A percentile compares a stretch with the other conserved stretches of the same genome.
Evolutionary conservation across 2,797 vertebrate species (phyloP).

Genomic region (Eospalax fontanierii): DNA sequence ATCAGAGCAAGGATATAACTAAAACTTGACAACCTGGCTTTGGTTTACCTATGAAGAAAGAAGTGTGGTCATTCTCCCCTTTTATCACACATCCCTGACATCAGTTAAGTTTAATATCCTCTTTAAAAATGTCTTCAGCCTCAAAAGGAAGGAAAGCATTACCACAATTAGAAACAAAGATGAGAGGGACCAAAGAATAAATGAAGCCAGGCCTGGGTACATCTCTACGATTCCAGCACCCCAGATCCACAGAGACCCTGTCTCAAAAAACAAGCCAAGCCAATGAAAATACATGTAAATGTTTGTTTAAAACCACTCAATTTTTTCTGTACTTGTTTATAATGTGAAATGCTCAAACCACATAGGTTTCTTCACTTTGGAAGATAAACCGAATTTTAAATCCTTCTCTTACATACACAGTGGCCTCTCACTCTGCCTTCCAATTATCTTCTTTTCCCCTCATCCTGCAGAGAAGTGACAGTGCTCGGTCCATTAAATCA

Average conservation of each 20-base stretch:
- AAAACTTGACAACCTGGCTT: slow-evolving; percentile 50
- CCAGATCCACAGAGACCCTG: neutral
- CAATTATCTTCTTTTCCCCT: slow-evolving; percentile 62
- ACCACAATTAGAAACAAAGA: neutral
- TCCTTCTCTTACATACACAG: neutral
- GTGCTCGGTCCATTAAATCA: slow-evolving; percentile 58
- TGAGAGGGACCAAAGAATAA: slow-evolving; percentile 48
- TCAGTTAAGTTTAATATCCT: slow-evolving; percentile 34
- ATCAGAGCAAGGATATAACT: slow-evolving; percentile 41
- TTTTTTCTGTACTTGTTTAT: slow-evolving; percentile 17
- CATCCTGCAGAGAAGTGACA: slow-evolving; percentile 69
- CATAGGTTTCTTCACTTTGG: slow-evolving; percentile 19
- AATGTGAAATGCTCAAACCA: neutral
- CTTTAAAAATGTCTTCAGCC: slow-evolving; percentile 29
- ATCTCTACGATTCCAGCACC: neutral
- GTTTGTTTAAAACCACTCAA: neutral
- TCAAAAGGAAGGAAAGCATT: slow-evolving; percentile 17
- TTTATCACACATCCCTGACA: neutral
- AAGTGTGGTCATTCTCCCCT: slow-evolving; percentile 23
- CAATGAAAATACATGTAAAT: neutral
- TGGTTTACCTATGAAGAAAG: slow-evolving; percentile 68
- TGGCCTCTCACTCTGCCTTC: slow-evolving; percentile 52
- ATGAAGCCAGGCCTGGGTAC: neutral
- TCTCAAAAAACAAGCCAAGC: neutral
- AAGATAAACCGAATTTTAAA: slow-evolving; percentile 52